These are phyloP conservation scores for Aporophyla lueneburgensis DNA, from an alignment of 2,888 invertebrate genomes.

Conservation along the genomic window DNA sequence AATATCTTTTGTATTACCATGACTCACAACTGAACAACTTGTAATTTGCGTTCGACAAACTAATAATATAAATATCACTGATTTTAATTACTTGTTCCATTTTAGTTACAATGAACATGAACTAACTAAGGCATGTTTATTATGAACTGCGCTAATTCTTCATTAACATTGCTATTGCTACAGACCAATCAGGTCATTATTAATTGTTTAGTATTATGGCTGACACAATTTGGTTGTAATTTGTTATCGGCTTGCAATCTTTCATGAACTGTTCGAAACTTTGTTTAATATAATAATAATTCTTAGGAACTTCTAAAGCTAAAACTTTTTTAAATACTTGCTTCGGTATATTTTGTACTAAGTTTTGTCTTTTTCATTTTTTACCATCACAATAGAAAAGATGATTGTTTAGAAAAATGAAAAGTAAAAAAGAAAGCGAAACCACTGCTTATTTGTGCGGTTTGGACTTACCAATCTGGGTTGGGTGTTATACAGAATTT, in stretches of 20 bases:
- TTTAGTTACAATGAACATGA: slow-evolving; percentile 57
- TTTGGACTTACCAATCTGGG: slow-evolving; percentile 74
- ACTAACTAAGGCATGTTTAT: slow-evolving; percentile 55
- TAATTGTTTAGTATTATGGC: slow-evolving; percentile 21
- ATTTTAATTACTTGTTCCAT: slow-evolving; percentile 64
- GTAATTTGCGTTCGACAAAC: slow-evolving; percentile 54
- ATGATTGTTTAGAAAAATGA: slow-evolving; percentile 71
- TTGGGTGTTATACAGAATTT: slow-evolving; percentile 76
- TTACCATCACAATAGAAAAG: slow-evolving; percentile 48
- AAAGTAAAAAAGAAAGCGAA: slow-evolving; percentile 78
- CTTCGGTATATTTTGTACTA: slow-evolving; percentile 19
- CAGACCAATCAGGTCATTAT: slow-evolving; percentile 42
- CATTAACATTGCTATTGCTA: slow-evolving; percentile 45
- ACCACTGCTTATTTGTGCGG: slow-evolving; percentile 77
- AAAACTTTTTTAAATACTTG: slow-evolving; percentile 2
- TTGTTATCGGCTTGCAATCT: slow-evolving; percentile 5
- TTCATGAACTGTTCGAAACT: not conserved
- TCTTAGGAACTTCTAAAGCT: not conserved
- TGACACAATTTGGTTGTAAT: slow-evolving; percentile 11
- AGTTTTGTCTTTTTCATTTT: slow-evolving; percentile 35
- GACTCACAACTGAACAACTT: slow-evolving; percentile 60
- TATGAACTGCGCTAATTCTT: slow-evolving; percentile 53
- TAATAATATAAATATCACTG: slow-evolving; percentile 60
- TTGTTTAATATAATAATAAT: not conserved
- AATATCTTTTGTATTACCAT: slow-evolving; percentile 65